Evolutionary conservation across 2,888 invertebrate genomes (phyloP), one percentile per base, ranked within the genome.

Genomic region (Portevinia maculata): DNA sequence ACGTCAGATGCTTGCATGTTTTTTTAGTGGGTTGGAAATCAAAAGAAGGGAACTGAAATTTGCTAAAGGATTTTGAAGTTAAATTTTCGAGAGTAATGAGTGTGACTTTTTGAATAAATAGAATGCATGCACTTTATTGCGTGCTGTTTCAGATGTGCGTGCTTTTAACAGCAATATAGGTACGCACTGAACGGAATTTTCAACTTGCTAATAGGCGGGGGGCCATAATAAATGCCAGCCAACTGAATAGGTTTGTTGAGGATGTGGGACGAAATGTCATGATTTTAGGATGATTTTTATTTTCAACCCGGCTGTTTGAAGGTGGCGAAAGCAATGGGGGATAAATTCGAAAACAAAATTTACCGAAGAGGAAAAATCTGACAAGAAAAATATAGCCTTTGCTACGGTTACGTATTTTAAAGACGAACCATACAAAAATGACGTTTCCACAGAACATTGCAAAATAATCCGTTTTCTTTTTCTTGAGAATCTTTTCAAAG

Each of bases 41-140:
- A n/a, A 24, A 48, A 39, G 48, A 53, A 44, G 9, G 53, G 53
- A 65, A 19, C 11, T 15, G 1, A 15, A 48, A 17, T 50, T 44
- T 71, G 17, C 50, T 9, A 11, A 73, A 60, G 44, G 65, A 74
- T 55, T 74, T 69, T 60, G 24, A 67, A 55, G 65, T 74, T 67
- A 73, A 37, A 57, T 73, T 78, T 64, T 73, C 37, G 53, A 74
- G 70, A 62, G 60, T 55, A 79, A 62, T 74, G 67, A 74, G 59
- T 32, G 17, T 41, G 41, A 41, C 48, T 24, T 55, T 62, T 11
- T 19, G 46, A 24, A 71, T 28, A 57, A 59, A 41, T 69, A 41
- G 39, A 55, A 57, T 70, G 62, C 64, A 62, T 65, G 64, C 30
- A 79, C 59, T 78, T 78, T 53, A 55, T 59, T 73, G 57, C 65